Conservation (phyloP, 35 echinoderm and acorn worm species). For the Eucidaris tribuloides region DNA sequence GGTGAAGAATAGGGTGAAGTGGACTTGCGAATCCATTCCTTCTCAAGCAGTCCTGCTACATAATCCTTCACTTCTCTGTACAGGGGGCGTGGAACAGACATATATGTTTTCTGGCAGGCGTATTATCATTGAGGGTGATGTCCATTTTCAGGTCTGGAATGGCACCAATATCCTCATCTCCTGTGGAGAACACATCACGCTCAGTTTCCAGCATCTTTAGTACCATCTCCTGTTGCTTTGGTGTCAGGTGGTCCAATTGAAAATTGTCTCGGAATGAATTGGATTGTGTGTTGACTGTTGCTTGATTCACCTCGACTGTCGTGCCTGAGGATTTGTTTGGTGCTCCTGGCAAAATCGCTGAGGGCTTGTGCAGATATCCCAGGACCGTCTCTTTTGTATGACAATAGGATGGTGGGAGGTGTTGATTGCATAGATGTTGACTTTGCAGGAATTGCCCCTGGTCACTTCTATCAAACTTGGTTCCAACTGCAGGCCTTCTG, state of each 20-base stretch:
- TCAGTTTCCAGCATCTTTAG: slow-evolving; percentile 44
- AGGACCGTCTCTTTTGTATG: too few species aligned
- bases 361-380: too few species aligned
- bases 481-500: too few species aligned
- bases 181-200: slow-evolving; percentile 37
- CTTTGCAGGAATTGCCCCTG: too few species aligned
- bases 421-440: too few species aligned
- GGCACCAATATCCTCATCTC: slow-evolving; percentile 50
- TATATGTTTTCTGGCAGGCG: slow-evolving; percentile 33
- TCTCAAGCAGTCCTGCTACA: slow-evolving; percentile 25
- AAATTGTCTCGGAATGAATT: too few species aligned
- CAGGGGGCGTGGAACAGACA: slow-evolving; percentile 46
- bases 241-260: slow-evolving; percentile 6
- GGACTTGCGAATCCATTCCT: slow-evolving; percentile 49
- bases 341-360: too few species aligned
- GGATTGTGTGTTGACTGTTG: too few species aligned
- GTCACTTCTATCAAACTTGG: too few species aligned
- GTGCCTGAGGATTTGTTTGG: too few species aligned
- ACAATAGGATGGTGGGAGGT: too few species aligned
- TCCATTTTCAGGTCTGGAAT: slow-evolving; percentile 3
- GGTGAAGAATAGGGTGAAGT: slow-evolving; percentile 32
- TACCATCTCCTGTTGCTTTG: slow-evolving; percentile 10
- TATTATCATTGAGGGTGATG: slow-evolving; percentile 20
- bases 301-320: too few species aligned
- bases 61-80: slow-evolving; percentile 40